A percentile compares a stretch with the other conserved stretches of the same genome.
These are phyloP conservation scores for Xerus rutilus DNA, from an alignment of 2,797 vertebrate species.

Conservation along the genomic window DNA sequence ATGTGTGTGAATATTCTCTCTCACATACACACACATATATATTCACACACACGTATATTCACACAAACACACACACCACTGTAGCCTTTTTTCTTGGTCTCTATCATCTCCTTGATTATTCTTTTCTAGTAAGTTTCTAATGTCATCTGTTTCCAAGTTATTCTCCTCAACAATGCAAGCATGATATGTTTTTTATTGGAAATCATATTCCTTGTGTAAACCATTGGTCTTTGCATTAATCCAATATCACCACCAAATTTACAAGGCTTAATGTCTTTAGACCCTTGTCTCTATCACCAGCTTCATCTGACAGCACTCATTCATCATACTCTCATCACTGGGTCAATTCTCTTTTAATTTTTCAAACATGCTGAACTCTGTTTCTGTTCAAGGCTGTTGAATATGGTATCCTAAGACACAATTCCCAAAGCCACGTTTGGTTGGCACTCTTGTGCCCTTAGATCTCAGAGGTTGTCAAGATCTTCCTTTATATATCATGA, in stretches of 20 bases:
- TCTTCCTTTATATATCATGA: background rate
- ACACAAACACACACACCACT: no score
- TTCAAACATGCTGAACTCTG: background rate
- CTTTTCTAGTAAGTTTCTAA: background rate
- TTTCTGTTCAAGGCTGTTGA: background rate
- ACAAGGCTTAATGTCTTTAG: background rate
- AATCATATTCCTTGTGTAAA: background rate
- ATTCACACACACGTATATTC: accelerated
- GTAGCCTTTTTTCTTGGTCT: background rate
- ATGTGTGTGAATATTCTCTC: background rate
- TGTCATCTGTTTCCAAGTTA: background rate
- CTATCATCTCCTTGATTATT: background rate
- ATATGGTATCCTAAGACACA: background rate
- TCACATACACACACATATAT: accelerated
- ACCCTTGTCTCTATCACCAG: background rate
- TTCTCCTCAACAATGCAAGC: background rate
- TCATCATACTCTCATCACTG: background rate
- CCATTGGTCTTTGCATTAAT: background rate
- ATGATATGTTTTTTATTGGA: background rate
- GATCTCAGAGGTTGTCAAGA: background rate
- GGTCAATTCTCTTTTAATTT: background rate
- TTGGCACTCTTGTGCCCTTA: background rate
- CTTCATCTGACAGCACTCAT: background rate
- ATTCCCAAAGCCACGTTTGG: background rate
- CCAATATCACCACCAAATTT: background rate